Conservation (phyloP, 2,113 vertebrate genomes). For the Megaceryle torquata region DNA sequence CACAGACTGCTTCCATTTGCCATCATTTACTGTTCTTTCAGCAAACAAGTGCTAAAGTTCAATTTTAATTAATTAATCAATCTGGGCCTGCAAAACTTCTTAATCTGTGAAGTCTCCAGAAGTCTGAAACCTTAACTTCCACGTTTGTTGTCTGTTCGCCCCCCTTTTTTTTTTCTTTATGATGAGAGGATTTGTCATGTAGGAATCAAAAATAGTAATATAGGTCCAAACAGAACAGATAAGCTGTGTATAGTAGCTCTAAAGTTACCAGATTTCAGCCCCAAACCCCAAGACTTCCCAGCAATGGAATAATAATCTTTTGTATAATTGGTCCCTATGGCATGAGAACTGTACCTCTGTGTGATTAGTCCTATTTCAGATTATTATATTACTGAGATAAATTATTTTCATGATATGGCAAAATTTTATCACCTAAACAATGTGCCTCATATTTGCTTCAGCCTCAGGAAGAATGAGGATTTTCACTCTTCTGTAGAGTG, state of each 20-base stretch:
- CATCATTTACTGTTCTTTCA: neutral
- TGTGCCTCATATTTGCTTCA: neutral
- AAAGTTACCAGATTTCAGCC: neutral
- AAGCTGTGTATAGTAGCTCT: neutral
- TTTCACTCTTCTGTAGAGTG: neutral
- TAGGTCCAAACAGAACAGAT: neutral
- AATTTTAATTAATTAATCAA: neutral
- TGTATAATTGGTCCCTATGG: neutral
- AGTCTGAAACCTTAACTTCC: neutral
- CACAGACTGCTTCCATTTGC: neutral
- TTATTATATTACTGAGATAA: neutral
- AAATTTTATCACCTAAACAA: neutral
- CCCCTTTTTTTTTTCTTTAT: neutral
- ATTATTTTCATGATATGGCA: neutral
- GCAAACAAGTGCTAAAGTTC: neutral
- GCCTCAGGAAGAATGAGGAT: neutral
- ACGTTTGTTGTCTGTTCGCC: no score
- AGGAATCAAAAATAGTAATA: neutral
- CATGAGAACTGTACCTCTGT: neutral
- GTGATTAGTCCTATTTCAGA: neutral
- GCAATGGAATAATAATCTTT: neutral
- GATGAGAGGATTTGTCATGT: neutral
- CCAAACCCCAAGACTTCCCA: neutral
- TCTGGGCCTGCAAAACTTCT: neutral
- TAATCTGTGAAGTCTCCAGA: neutral